Base-by-base conservation (phyloP, 1,140 invertebrate species). In the Bombyx mori region DNA sequence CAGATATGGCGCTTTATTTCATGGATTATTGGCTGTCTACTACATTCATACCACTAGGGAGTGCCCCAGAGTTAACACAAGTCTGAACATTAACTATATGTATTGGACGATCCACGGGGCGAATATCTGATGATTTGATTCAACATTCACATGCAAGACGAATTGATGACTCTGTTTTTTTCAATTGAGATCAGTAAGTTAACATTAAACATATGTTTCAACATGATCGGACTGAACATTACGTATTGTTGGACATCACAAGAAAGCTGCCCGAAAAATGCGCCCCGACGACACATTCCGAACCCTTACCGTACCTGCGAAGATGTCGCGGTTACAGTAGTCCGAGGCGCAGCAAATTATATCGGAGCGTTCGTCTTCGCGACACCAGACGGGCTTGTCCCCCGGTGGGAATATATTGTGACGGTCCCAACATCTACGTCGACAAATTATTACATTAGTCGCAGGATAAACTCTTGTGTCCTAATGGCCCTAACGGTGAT, bases 291-390 rank as follows among this genome's bases (percentile, higher is more conserved):
- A 64, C 70, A 78, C 75, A 77, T 77, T 75, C 71, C 66, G 65
- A 69, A 68, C 61, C 57, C 61, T 60, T 69, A 70, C 69, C 69
- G 71, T 82, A 83, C 82, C 82, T 85, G 71, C 56, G 65, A 80
- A 76, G 69, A 72, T 60, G 69, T 90, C 74, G 68, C 77, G 81
- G 85, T 92, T 92, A 89, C 91, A 92, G 82, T 86, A 89, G 88
- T 92, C 91, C 71, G 77, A 74, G 48, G 88, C 74, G 73, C 90
- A 90, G 88, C 92, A 93, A 85, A 89, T 90, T 69, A 88, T 89
- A 65, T 87, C 77, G 60, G 89, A 77, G 63, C 86, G 86, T 69
- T 85, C 79, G 65, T 79, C 73, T 60, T 90, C 85, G 71, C 88
- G 85, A 82, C 91, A 90, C 89, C 91, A 92, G 65, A 91, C 83